Evolutionary conservation across 2,797 vertebrate species (phyloP), one percentile per base, ranked within the genome.

Genomic region (Carapus acus): DNA sequence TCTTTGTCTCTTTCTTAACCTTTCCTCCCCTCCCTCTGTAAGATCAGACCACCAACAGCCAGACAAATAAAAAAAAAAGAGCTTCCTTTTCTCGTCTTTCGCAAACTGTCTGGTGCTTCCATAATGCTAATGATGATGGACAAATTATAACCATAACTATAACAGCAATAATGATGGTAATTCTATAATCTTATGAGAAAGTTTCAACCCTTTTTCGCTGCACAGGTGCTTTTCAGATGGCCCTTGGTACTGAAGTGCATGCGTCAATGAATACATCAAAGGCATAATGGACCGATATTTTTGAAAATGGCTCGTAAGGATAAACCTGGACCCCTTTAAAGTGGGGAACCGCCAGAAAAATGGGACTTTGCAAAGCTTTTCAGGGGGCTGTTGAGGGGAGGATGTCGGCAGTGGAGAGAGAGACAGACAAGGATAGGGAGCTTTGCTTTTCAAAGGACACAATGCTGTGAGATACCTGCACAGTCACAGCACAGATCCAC

Each of bases 51-150:
- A 87, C 76, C 86, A 85, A 87, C 86, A 88, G 85, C 89, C 87
- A 90, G 89, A 90, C 89, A 83, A 89, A 88, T 86, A 74, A 83
- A 81, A 87, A 83, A 81, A 87, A 79, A 82, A 77, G 74, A 78
- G 44, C 59, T 52, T 61, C 69, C 54, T 51, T 84, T 74, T 77
- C 79, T 79, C 77, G 69, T 87, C 88, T 88, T 89, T 88, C 83
- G 87, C 85, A 87, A 88, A 86, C 87, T 81, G 84, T 90, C 88
- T 84, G 85, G 90, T 88, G 86, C 87, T 89, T 90, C 84, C 82
- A 86, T 87, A 87, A 83, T 83, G 84, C 88, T 88, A 88, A 88
- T 85, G 83, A 87, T 88, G 85, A 88, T 87, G 87, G 24, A 89
- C 85, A 89, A 89, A 88, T 86, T 87, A 89, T 89, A 78, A 87